Evolutionary conservation across 2,888 invertebrate genomes (phyloP), one percentile per base, ranked within the genome.

Genomic region (Liodrosophila aerea): DNA sequence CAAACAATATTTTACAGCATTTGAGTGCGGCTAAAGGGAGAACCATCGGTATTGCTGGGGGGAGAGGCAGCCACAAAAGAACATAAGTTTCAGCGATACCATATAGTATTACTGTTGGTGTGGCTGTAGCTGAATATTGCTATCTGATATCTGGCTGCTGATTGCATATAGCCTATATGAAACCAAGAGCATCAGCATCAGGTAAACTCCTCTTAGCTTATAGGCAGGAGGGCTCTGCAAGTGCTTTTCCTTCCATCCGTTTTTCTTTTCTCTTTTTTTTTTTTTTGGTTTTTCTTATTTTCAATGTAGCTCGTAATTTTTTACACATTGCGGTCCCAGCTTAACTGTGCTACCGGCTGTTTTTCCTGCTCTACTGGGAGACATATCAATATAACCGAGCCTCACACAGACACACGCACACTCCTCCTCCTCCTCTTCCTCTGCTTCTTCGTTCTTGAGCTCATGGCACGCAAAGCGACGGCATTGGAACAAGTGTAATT

Each of bases 291-390:
- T 40, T 47, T 51, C 60, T 65, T 72, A 53, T 73, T 78, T 75
- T 70, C 69, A 71, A 77, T 75, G 76, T 75, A 68, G 67, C 82
- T 86, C 85, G 86, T 87, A 80, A 80, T 85, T 84, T 87, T 87
- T 77, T 85, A 88, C 82, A 83, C 84, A 85, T 87, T 88, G 87
- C 75, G 87, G 88, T 88, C 80, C 87, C 84, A 73, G 75, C 72
- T 82, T 85, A 80, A 87, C 80, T 72, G 67, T 50, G 67, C 85
- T 68, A 64, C 76, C 75, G 80, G 71, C 82, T 73, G 71, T 49
- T 76, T 76, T 71, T 72, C 71, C 64, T 85, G 75, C 84, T 85
- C 88, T 82, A 86, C 84, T 86, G 89, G 89, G 87, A 89, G 82
- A 83, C 85, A 86, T 87, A 87, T 87, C 86, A 87, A 88, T 87